Conservation (phyloP, 2,113 vertebrate species). For the Oostethus manadensis region DNA sequence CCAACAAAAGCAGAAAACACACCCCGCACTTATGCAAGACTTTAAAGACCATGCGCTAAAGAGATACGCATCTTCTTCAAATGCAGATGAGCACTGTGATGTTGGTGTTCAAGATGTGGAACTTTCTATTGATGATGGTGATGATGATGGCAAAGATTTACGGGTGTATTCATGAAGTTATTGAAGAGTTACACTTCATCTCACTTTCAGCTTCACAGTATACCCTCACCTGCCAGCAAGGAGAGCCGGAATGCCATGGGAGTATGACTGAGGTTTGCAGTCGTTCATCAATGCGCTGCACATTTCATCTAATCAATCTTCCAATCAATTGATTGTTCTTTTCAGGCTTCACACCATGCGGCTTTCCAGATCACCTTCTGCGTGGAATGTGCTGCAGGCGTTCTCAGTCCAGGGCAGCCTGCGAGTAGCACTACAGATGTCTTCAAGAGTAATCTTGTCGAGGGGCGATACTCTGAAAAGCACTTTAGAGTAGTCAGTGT, state of each 20-base stretch:
- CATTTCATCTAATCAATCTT: background rate
- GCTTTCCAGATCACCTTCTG: constrained; percentile 74
- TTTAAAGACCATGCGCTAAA: too few species aligned
- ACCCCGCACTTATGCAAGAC: too few species aligned
- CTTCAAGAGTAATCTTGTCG: background rate
- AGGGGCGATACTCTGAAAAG: background rate
- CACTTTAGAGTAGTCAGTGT: too few species aligned
- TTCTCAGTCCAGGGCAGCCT: constrained; percentile 63
- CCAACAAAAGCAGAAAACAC: too few species aligned
- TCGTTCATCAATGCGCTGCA: too few species aligned
- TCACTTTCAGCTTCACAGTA: too few species aligned
- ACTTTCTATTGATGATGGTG: too few species aligned
- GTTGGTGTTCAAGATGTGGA: too few species aligned
- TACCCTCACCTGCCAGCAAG: constrained; percentile 81
- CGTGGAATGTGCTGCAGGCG: constrained; percentile 73
- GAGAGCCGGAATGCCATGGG: constrained; percentile 74
- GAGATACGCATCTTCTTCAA: too few species aligned
- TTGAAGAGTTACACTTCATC: too few species aligned
- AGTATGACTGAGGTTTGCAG: constrained; percentile 82
- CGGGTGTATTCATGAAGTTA: background rate
- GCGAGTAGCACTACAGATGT: constrained; percentile 62
- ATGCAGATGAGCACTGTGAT: too few species aligned
- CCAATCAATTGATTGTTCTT: background rate
- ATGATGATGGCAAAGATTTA: constrained; percentile 71
- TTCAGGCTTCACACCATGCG: constrained; percentile 71